Base-by-base conservation (phyloP, 2,888 invertebrate species). In the Clepsis dumicolana region DNA sequence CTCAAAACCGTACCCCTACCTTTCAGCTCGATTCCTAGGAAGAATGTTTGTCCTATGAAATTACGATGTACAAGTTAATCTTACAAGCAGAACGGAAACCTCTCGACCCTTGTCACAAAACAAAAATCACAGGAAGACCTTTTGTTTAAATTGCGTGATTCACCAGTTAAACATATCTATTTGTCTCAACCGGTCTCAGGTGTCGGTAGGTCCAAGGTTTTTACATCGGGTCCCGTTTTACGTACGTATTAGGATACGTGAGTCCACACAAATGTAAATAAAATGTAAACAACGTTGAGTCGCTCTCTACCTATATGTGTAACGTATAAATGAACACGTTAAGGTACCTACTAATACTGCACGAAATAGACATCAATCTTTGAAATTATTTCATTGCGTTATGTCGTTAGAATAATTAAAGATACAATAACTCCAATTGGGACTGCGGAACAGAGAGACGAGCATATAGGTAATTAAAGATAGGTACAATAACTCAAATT, bases 71-170 rank as follows among this genome's bases (percentile, higher is more conserved):
- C 21, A 48, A 48, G 48, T 48, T 48, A 48, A 48, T 48, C 48
- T 48, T 21, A 44, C 18, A 48, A 48, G 48, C 48, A 25, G 14
- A 52, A 52, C 52, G 25, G 52, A 60, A 25, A 18, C 21, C 27
- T 50, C 29, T 50, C 24, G 61, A 62, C 65, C 65, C 70, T 70
- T 50, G 56, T 65, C 65, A 62, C 57, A 65, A 68, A 41, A 64
- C 61, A 60, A 52, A 63, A 57, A 41, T 50, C 65, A 54, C 56
- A 25, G 32, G 35, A 59, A 68, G 48, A 32, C 60, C 65, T 57
- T 70, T 68, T 63, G 65, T 64, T 65, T 60, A 68, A 71, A 70
- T 71, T 41, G 68, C 38, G 27, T 54, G 72, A 71, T 72, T 71
- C 62, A 70, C 61, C 50, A 65, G 35, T 56, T 60, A 54, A n/a